These are phyloP conservation scores for Falcunculus frontatus DNA, from an alignment of 2,113 vertebrate genomes.

Conservation along the genomic window DNA sequence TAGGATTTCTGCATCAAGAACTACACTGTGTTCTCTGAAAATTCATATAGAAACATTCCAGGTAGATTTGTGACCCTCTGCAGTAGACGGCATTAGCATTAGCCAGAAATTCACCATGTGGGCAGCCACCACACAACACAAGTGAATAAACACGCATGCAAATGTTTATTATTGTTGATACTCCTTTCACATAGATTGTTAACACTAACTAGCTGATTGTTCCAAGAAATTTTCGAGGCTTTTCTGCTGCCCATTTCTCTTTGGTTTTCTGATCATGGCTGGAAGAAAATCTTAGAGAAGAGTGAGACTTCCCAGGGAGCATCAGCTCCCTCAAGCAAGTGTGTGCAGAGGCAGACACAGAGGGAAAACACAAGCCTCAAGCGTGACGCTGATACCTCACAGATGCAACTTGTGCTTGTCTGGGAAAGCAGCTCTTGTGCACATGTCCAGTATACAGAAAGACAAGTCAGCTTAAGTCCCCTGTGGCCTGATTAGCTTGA, in stretches of 20 bases:
- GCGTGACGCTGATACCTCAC: neutral
- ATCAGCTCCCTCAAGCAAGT: neutral
- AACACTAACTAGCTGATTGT: neutral
- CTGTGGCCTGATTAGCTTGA: neutral
- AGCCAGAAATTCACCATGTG: neutral
- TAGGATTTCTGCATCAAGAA: neutral
- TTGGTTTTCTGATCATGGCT: neutral
- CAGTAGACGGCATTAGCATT: neutral
- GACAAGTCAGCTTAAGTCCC: neutral
- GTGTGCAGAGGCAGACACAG: neutral
- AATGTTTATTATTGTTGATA: neutral
- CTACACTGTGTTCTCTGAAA: neutral
- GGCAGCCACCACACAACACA: neutral
- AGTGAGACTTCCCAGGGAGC: neutral
- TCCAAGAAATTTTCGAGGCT: neutral
- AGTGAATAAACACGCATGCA: fast-evolving
- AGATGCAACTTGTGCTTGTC: neutral
- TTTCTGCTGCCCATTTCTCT: neutral
- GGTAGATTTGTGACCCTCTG: neutral
- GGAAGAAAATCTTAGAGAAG: neutral
- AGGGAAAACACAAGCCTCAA: neutral
- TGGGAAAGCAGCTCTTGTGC: neutral
- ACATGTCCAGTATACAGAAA: neutral
- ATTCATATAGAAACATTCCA: neutral
- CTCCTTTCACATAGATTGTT: neutral